These are phyloP conservation scores for Stomatorhinus walkeri DNA, from an alignment of 2,797 vertebrate species.

Conservation along the genomic window DNA sequence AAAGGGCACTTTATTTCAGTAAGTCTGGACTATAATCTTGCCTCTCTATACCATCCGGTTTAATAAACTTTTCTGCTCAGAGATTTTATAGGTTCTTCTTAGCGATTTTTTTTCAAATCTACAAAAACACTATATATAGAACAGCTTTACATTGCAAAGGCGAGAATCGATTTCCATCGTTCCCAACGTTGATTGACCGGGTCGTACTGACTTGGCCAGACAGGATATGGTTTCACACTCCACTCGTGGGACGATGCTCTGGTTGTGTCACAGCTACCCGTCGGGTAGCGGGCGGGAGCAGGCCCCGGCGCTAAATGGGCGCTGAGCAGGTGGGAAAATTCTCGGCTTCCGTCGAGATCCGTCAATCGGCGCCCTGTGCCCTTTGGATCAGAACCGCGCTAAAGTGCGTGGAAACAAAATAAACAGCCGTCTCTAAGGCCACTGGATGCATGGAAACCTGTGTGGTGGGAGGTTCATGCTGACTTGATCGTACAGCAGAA, in stretches of 20 bases:
- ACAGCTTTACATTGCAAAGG: background rate
- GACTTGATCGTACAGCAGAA: background rate
- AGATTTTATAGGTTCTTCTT: background rate
- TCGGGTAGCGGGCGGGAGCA: background rate
- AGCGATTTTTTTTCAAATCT: background rate
- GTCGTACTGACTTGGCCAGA: background rate
- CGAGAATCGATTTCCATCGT: background rate
- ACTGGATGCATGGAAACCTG: background rate
- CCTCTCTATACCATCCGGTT: background rate
- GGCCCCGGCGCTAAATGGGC: background rate
- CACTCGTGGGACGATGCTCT: background rate
- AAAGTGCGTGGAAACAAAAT: conserved; percentile 10
- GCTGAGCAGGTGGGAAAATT: background rate
- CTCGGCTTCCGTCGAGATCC: background rate
- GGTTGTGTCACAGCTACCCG: background rate
- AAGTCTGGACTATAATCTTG: background rate
- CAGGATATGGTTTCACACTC: background rate
- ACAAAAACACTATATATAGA: background rate
- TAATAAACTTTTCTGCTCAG: background rate
- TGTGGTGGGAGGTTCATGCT: background rate
- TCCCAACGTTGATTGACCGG: background rate
- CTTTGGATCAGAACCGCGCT: background rate
- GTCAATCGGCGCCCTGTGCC: background rate
- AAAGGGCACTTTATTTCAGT: background rate
- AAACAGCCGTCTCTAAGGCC: background rate